Base-by-base conservation (phyloP, 2,888 invertebrate genomes). In the Caenorhabditis panamensis region DNA sequence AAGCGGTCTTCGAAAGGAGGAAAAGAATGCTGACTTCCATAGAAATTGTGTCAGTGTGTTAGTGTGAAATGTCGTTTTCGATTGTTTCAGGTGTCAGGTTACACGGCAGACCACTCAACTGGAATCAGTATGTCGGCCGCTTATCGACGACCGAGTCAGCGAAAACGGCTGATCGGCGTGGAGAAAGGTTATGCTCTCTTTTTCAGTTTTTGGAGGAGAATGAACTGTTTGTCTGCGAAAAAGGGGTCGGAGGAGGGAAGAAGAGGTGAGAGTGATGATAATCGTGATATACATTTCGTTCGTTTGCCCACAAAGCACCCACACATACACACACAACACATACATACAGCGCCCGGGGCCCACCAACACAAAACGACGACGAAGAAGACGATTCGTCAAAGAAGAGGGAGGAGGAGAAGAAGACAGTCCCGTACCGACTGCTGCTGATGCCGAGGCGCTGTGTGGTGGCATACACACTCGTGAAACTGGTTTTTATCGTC, bases 401-500 rank as follows among this genome's bases (percentile, higher is more conserved):
- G 64, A 47, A 49, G 58, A 58, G 58, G 44, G 54, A 62, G 51
- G 54, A 31, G 37, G 51, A 13, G 36, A 69, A 41, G 64, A 64
- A 58, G 64, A 66, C 73, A 73, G 64, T 66, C 73, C 73, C 73
- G 73, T 56, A 73, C 64, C 62, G 53, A 28, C 61, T 71, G 61
- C 36, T 71, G 73, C 73, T 73, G 59, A 72, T 72, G 72, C 58
- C 63, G 72, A 66, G 41, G 73, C 59, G 64, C 64, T 58, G 63
- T 64, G 63, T 62, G 47, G 64, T 58, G 58, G 73, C 63, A 73
- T 64, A 72, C 58, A 72, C 63, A 62, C 62, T 63, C 49, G 58
- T 36, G 47, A 73, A 66, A 73, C 73, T 73, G 73, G 73, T 73
- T 73, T 73, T 73, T 73, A 73, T 73, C 73, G 64, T 58, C 59